Evolutionary conservation across 2,113 vertebrate genomes (phyloP).

Genomic region (Nothocercus julius): DNA sequence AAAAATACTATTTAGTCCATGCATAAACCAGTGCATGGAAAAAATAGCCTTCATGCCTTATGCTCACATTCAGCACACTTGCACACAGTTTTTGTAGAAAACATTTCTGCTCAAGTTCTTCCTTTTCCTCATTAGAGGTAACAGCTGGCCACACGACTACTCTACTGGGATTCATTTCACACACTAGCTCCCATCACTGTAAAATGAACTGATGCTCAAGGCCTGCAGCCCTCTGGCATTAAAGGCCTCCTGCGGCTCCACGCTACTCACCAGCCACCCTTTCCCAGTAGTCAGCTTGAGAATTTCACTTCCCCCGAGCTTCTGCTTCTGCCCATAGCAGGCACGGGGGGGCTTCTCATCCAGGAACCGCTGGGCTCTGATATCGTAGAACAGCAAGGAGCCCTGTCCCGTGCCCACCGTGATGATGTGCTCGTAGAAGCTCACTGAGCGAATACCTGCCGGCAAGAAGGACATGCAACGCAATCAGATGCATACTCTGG

Average conservation of each 20-base stretch:
- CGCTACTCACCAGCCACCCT: constrained; percentile 93
- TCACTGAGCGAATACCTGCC: constrained; percentile 95
- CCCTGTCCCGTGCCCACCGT: constrained; percentile 97
- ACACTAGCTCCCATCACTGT: neutral
- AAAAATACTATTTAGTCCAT: neutral
- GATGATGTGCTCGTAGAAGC: constrained; percentile 98
- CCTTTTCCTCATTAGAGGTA: neutral
- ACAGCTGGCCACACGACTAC: neutral
- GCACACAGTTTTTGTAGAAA: neutral
- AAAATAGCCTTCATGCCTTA: neutral
- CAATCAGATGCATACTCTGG: neutral
- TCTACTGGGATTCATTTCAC: neutral
- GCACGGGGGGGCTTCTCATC: constrained; percentile 80
- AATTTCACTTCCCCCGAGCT: constrained; percentile 84
- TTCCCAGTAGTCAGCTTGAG: constrained; percentile 93
- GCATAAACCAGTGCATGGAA: neutral
- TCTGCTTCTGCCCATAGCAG: constrained; percentile 79
- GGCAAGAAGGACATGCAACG: neutral
- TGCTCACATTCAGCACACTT: neutral
- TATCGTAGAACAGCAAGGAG: constrained; percentile 95
- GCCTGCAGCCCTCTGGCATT: accelerated
- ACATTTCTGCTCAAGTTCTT: neutral
- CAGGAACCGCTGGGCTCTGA: constrained; percentile 93
- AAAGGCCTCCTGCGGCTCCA: neutral
- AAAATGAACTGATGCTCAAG: accelerated